phyloP scores from a whole-genome alignment of 2,113 vertebrate genomes.

The Gymnorhina tibicen region DNA sequence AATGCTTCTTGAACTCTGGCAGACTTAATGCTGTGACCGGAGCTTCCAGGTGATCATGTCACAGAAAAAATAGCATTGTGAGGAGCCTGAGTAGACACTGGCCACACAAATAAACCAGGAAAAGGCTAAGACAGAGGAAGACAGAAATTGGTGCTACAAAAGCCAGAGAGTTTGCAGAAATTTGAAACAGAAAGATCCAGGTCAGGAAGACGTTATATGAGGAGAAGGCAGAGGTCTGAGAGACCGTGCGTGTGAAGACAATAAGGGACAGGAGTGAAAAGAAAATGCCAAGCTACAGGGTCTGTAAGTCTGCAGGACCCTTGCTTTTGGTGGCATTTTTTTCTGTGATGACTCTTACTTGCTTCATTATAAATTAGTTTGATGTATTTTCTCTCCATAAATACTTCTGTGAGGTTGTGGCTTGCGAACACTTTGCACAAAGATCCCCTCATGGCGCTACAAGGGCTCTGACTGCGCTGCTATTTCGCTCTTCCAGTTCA shows the following conservation, averaged over 20 bases:
- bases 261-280: background rate
- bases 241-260: fast-evolving
- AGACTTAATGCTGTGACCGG: background rate
- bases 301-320: background rate
- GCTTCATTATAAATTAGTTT: background rate
- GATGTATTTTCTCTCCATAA: background rate
- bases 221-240: background rate
- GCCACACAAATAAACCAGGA: background rate
- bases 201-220: background rate
- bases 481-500: background rate
- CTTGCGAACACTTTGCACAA: background rate
- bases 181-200: background rate
- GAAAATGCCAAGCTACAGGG: background rate
- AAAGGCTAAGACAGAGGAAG: background rate
- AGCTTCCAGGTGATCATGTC: background rate
- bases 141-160: background rate
- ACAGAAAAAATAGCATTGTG: background rate
- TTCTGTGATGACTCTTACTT: background rate
- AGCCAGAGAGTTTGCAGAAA: background rate
- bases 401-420: background rate
- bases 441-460: background rate
- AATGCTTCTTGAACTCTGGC: background rate
- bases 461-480: background rate
- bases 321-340: background rate
- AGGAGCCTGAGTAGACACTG: background rate